Evolutionary conservation across 1,140 invertebrate species (phyloP).

Genomic region (Centruroides sculpturatus): DNA sequence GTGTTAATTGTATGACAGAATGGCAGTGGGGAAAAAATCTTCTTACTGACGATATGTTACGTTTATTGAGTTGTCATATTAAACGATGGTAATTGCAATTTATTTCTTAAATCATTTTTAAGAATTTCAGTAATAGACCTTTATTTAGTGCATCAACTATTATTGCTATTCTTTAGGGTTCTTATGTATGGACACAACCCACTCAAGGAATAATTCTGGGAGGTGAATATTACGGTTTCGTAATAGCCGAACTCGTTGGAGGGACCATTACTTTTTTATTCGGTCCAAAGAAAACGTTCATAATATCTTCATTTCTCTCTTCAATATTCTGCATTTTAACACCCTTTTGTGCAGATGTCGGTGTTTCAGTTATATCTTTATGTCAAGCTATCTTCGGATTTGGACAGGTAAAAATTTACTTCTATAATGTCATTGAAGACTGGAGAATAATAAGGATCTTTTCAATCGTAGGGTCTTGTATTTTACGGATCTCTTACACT

Average conservation of each 20-base stretch:
- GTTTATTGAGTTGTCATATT: too few relatives aligned
- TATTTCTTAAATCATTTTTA: too few relatives aligned
- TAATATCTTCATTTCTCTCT: conserved; percentile 59
- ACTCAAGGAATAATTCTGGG: conserved; percentile 64
- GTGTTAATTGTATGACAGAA: too few relatives aligned
- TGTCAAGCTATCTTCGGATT: conserved; percentile 27
- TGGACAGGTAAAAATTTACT: conserved; percentile 17
- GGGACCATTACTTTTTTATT: conserved; percentile 56
- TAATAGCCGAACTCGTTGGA: conserved; percentile 63
- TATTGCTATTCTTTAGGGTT: conserved; percentile 29
- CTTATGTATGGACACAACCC: conserved; percentile 59
- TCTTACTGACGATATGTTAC: too few relatives aligned
- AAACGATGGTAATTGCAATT: too few relatives aligned
- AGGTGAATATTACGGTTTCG: conserved; percentile 73
- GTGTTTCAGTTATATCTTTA: conserved; percentile 26
- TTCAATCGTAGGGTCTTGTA: neutral
- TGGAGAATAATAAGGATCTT: neutral
- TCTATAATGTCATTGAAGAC: too few relatives aligned
- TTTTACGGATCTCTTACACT: neutral
- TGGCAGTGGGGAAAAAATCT: too few relatives aligned
- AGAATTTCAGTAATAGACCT: too few relatives aligned
- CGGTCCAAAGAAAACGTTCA: conserved; percentile 71
- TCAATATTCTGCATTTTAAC: conserved; percentile 66
- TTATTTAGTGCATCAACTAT: too few relatives aligned
- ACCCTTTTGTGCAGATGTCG: conserved; percentile 40